Conservation (phyloP, 2,888 invertebrate genomes). For the Pammene aurita region DNA sequence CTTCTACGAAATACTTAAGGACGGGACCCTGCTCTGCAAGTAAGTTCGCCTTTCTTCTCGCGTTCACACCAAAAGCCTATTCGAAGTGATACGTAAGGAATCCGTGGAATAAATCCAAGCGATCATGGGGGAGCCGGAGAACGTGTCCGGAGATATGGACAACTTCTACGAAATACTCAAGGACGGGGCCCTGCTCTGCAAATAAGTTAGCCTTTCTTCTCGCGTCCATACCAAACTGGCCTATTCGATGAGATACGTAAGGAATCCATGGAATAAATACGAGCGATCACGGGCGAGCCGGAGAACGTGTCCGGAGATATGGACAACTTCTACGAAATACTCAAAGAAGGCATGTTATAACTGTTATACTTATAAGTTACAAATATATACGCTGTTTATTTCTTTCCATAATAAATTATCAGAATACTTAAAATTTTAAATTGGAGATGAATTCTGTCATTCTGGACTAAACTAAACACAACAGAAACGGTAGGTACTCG, state of each 20-base stretch:
- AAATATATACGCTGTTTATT: too few species aligned
- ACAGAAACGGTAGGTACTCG: too few species aligned
- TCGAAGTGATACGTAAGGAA: constrained; percentile 78
- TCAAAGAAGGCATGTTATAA: too few species aligned
- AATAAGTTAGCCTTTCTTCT: constrained; percentile 80
- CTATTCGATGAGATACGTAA: constrained; percentile 48
- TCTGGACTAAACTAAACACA: too few species aligned
- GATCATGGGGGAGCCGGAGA: constrained; percentile 92
- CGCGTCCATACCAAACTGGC: too few species aligned
- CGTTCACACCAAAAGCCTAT: too few species aligned
- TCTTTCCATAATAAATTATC: too few species aligned
- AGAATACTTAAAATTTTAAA: too few species aligned
- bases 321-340: constrained; percentile 95
- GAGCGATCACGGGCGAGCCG: constrained; percentile 91
- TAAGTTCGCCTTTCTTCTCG: constrained; percentile 66
- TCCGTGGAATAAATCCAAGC: constrained; percentile 95
- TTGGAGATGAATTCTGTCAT: too few species aligned
- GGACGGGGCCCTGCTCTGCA: constrained; percentile 95
- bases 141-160: constrained; percentile 95
- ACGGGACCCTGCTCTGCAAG: constrained; percentile 96
- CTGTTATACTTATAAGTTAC: too few species aligned
- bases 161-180: constrained; percentile 96
- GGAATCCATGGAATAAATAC: constrained; percentile 97
- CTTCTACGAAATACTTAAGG: constrained; percentile 95
- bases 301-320: constrained; percentile 94